Base-by-base conservation (phyloP, 1,140 invertebrate genomes). In the Heliconius himera region DNA sequence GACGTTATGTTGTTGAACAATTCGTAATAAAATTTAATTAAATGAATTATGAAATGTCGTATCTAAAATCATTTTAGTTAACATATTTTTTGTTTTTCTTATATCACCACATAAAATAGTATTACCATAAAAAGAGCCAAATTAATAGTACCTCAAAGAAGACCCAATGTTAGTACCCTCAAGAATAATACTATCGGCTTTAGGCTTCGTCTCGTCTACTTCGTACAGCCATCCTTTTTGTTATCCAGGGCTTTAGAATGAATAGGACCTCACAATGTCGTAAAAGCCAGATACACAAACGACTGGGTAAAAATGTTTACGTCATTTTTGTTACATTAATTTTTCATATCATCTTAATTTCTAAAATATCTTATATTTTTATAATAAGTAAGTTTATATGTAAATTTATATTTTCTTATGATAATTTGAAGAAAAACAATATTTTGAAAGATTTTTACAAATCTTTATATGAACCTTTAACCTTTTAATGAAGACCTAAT, bases 181-280 rank as follows among this genome's bases (percentile, higher is more conserved):
- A 29, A 66, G 60, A 60, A 75, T 75, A 66, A 75, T 66, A 75
- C 51, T 60, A 66, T 66, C 54, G 74, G 74, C 33, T 75, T 75
- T 75, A 18, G 46, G n/a, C 54, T 75, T 60, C 54, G 46, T 60
- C 60, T 20, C 54, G 13, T 75, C 11, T 66, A 26, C 74, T 75
- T 41, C 36, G 46, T 66, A 56, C 49, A 66, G 20, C 60, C 18
- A 60, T 60, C 38, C 60, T 38, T 54, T 66, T 60, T n/a, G 41
- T n/a, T 75, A 66, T 66, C 29, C 26, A 33, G 33, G 54, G n/a
- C 74, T 75, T 75, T 20, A 22, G 33, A 22, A 66, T 38, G 54
- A 75, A 56, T 26, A 66, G 26, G 60, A 66, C 60, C 60, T 66
- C 13, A 26, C 60, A 66, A 66, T 26, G 60, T 66, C 26, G 60